phyloP scores from a whole-genome alignment of 2,797 vertebrate species.

The Sebastes baramenuke region DNA sequence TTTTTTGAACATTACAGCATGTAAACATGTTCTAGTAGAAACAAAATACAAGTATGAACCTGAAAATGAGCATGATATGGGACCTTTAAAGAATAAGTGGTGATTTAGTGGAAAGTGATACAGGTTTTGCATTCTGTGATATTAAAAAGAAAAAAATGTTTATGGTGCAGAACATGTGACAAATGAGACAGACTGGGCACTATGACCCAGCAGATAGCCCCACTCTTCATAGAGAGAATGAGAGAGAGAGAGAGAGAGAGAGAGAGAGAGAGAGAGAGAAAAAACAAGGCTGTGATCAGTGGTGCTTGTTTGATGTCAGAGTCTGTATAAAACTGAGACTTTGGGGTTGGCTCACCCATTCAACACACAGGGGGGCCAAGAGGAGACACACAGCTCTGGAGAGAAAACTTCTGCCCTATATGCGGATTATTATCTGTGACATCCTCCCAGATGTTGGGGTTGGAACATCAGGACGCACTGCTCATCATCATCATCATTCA shows the following conservation, averaged over 20 bases:
- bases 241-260: no score
- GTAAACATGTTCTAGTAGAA: no score
- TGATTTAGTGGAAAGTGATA: background rate
- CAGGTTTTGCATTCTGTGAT: background rate
- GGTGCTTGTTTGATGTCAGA: conserved; percentile 76
- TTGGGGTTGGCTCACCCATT: conserved; percentile 57
- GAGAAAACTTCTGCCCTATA: conserved; percentile 52
- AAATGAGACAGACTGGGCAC: conserved; percentile 65
- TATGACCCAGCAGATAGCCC: conserved; percentile 82
- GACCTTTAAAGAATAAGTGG: background rate
- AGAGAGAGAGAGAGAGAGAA: conserved; percentile 35
- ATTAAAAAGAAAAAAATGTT: background rate
- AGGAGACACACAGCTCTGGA: conserved; percentile 39
- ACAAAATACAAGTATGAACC: no score
- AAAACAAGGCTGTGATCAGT: conserved; percentile 60
- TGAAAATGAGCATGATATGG: no score
- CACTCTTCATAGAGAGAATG: conserved; percentile 20
- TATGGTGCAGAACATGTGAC: background rate
- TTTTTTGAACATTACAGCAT: no score
- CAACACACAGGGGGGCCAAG: conserved; percentile 56
- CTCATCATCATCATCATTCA: conserved; percentile 11
- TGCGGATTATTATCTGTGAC: conserved; percentile 69
- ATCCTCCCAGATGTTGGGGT: conserved; percentile 57
- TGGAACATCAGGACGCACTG: conserved; percentile 39
- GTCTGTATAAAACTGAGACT: conserved; percentile 67